Evolutionary conservation across 2,888 invertebrate species (phyloP), one percentile per base, ranked within the genome.

Genomic region (Philopedon plagiatum): DNA sequence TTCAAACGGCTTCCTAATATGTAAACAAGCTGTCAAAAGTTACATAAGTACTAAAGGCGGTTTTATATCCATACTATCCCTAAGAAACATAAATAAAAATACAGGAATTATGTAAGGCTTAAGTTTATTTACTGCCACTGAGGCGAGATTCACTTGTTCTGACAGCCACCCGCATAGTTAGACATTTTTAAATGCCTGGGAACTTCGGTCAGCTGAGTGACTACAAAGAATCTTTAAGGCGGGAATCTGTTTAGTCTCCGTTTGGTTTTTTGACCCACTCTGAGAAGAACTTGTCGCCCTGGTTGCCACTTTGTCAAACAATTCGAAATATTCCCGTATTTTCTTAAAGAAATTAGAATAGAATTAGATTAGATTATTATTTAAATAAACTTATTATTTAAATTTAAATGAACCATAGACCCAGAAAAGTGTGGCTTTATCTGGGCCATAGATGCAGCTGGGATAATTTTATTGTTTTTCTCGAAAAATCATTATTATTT

Each of bases 131-230:
- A 62, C 46, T 46, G 32, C 46, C 49, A 44, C 11, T 29, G 15
- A 46, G 62, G 46, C 62, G 32, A 64, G 37, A 64, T 64, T 54
- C 64, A 64, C 64, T 68, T 68, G 61, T 68, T 49, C 46, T 39
- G 49, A 68, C 61, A 74, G 46, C 72, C 72, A 72, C 72, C 72
- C 75, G 75, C 75, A 74, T 74, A 65, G 71, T 32, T 74, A 62
- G 69, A 74, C 72, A 67, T 71, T 72, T 66, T 74, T 74, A 74
- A 71, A 72, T 71, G 74, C 71, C 68, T 74, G 74, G 74, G 74
- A 74, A 74, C 71, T 56, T 74, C 74, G 72, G 66, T 75, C 75
- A 75, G 75, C 74, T 73, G 73, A 73, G 60, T 69, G 74, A 51
- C 64, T 69, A 69, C 71, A 71, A 67, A 74, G 66, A 69, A 71